A percentile compares a stretch with the other conserved stretches of the same genome.
Conservation (phyloP, 2,888 invertebrate genomes). For the Limenitis camilla region DNA sequence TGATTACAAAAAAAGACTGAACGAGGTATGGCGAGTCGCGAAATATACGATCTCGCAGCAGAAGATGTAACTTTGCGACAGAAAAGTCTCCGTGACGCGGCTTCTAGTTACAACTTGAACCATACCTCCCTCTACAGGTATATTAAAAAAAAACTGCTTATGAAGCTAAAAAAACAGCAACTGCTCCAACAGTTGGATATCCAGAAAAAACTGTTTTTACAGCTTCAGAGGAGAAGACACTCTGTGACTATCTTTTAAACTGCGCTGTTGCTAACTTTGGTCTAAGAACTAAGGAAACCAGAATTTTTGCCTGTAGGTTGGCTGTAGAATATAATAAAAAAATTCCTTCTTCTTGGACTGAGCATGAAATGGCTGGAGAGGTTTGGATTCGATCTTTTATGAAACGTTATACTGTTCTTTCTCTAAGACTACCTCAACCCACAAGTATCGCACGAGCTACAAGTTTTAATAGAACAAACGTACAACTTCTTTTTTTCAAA, state of each 20-base stretch:
- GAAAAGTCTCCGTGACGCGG: too few species aligned
- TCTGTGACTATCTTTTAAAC: slow-evolving; percentile 17
- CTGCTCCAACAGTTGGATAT: slow-evolving; percentile 15
- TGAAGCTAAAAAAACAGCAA: slow-evolving; percentile 12
- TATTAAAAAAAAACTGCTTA: slow-evolving; percentile 12
- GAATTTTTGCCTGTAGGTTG: slow-evolving; percentile 19
- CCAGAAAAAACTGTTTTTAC: slow-evolving; percentile 20
- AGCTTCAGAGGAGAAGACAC: slow-evolving; percentile 9
- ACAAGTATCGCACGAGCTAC: slow-evolving; percentile 20
- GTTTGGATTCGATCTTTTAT: slow-evolving; percentile 7
- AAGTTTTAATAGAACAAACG: slow-evolving; percentile 13
- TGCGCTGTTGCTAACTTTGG: slow-evolving; percentile 18
- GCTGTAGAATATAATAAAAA: slow-evolving; percentile 18
- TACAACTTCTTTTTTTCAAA: slow-evolving; percentile 8
- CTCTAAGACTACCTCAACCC: slow-evolving; percentile 15
- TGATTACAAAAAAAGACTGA: slow-evolving; percentile 21
- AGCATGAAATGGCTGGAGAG: slow-evolving; percentile 7
- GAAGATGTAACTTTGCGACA: too few species aligned
- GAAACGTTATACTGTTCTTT: slow-evolving; percentile 4
- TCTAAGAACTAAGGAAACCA: slow-evolving; percentile 16
- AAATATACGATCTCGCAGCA: slow-evolving; percentile 23
- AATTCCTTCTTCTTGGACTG: slow-evolving; percentile 4
- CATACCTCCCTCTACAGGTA: too few species aligned
- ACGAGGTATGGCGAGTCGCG: slow-evolving; percentile 22
- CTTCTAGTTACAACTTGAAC: neutral